Evolutionary conservation across 2,888 invertebrate genomes (phyloP).

Genomic region (Willowsia nigromaculata): DNA sequence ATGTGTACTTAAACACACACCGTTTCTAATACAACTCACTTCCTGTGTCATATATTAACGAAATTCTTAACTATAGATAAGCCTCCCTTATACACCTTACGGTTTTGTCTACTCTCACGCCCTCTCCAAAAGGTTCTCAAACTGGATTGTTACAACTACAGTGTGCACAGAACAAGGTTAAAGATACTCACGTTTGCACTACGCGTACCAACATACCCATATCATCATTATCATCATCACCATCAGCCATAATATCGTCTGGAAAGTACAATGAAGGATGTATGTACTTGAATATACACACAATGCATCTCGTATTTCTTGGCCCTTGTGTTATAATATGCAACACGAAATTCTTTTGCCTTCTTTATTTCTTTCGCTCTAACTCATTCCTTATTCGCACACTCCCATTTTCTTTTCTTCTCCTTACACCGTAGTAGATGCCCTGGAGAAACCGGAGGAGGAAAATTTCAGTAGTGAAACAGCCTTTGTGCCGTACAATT

Average conservation of each 20-base stretch:
- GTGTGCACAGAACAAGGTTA: constrained; percentile 34
- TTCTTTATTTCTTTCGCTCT: constrained; percentile 28
- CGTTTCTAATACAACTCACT: not conserved
- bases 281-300: not conserved
- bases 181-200: not conserved
- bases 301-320: constrained; percentile 6
- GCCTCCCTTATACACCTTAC: not conserved
- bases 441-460: constrained; percentile 21
- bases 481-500: constrained; percentile 69
- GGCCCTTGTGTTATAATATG: constrained; percentile 8
- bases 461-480: constrained; percentile 57
- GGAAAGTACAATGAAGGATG: not conserved
- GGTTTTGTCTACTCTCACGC: not conserved
- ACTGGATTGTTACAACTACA: not conserved
- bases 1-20: not conserved
- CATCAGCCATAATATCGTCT: not conserved
- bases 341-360: constrained; percentile 50
- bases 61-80: constrained; percentile 42
- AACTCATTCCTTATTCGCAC: not conserved
- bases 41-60: constrained; percentile 35
- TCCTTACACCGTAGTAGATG: not conserved
- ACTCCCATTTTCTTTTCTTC: not conserved
- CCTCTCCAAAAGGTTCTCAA: not conserved
- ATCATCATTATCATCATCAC: not conserved
- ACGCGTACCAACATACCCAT: not conserved